Evolutionary conservation across 1,140 invertebrate genomes (phyloP), one percentile per base, ranked within the genome.

Genomic region (Laupala kohalensis): DNA sequence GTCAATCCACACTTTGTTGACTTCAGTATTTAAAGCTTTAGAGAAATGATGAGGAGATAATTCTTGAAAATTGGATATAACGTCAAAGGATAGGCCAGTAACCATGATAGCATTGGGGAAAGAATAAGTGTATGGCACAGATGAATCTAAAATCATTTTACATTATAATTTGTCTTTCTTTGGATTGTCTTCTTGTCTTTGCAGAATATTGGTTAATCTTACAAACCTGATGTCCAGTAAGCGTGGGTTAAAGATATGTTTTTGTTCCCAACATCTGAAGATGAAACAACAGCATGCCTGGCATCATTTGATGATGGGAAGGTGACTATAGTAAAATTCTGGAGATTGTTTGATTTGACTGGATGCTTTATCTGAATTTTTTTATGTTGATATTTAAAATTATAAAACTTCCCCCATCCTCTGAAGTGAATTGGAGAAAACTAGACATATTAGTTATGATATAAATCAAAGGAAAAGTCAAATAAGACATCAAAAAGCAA

Each of bases 211-310:
- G 9, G 9, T 53, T 4, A 13, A 19, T 53, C 19, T 53, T 28
- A 66, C 25, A 65, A 71, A 75, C 75, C 75, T 71, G 75, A 73
- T 25, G 74, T 76, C 75, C 74, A 75, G 64, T 74, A 69, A n/a
- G 71, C 70, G 27, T 76, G 75, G 70, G 29, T 25, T 71, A 72
- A 29, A n/a, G 26, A 66, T 5, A 72, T 24, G 64, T 74, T 71
- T 12, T 27, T 70, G 12, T 25, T 27, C 0, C 26, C 68, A 12
- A 69, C 1, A 24, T 69, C 23, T 23, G 23, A 9, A 13, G 4
- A 24, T 25, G 25, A 37, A 24, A 12, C 9, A 9, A 24, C 25
- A 27, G 26, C 64, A 68, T 37, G 24, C 19, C 12, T 29, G 25
- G 64, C 70, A 26, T 26, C 23, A 0, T 29, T 9, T 15, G 65